Conservation (phyloP, 2,797 vertebrate species). For the Brachyrhaphis roseni region DNA sequence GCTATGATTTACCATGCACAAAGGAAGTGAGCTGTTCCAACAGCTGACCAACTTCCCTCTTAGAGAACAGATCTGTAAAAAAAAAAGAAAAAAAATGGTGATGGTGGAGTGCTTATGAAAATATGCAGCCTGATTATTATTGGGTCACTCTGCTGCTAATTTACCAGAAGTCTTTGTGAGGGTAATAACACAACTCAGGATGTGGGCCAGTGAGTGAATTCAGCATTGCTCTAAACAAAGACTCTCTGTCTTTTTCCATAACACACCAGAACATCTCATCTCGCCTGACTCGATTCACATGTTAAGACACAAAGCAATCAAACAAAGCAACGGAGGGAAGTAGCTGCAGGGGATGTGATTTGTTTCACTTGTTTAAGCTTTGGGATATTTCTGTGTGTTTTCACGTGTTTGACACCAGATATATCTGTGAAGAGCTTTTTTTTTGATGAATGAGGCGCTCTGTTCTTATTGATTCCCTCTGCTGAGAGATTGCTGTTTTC, state of each 20-base stretch:
- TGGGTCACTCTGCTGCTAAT: constrained; percentile 50
- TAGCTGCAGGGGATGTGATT: constrained; percentile 2
- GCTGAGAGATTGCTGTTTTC: constrained; percentile 49
- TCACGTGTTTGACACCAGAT: constrained; percentile 24
- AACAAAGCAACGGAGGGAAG: constrained; percentile 14
- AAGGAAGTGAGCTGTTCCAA: constrained; percentile 76
- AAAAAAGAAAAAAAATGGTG: constrained; percentile 51
- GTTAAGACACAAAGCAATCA: constrained; percentile 16
- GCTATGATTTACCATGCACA: constrained; percentile 59
- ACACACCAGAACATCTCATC: constrained; percentile 21
- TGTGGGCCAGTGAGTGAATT: constrained; percentile 27
- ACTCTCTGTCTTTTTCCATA: constrained; percentile 41
- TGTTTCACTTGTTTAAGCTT: constrained; percentile 33
- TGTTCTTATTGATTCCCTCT: constrained; percentile 60
- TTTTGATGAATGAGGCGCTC: constrained; percentile 61
- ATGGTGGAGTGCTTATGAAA: constrained; percentile 34
- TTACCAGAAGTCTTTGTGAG: constrained; percentile 38
- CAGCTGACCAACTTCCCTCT: constrained; percentile 74
- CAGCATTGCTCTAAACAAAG: constrained; percentile 60
- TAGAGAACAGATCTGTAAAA: constrained; percentile 56
- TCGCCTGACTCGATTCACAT: constrained; percentile 54
- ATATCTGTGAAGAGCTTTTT: constrained; percentile 25
- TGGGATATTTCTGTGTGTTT: constrained; percentile 31
- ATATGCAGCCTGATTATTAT: constrained; percentile 31
- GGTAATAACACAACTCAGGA: constrained; percentile 31